Percentiles rank a stretch among this genome's conserved stretches.
Conservation (phyloP, 1,140 invertebrate species). For the Tetragonula clypearis region DNA sequence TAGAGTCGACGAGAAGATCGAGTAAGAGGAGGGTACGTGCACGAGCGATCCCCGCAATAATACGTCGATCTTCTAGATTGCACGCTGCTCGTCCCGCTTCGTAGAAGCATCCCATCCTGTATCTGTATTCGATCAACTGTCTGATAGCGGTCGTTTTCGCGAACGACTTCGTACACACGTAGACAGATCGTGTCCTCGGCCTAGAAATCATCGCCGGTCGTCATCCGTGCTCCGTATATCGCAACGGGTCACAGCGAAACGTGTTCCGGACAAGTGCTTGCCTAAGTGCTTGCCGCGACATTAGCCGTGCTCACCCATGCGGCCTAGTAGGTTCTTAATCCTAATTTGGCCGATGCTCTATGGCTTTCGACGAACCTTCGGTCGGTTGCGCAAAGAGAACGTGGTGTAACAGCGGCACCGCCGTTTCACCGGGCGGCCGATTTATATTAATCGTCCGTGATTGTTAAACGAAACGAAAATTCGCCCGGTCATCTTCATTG, state of each 20-base stretch:
- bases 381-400: constrained; percentile 32
- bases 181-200: constrained; percentile 56
- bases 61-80: constrained; percentile 36
- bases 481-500: neutral
- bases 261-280: constrained; percentile 29
- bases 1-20: constrained; percentile 4
- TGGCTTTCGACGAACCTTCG: neutral
- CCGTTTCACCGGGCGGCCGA: neutral
- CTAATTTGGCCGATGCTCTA: constrained; percentile 5
- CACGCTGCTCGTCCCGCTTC: neutral
- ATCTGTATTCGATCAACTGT: constrained; percentile 31
- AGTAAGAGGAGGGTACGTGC: constrained; percentile 32
- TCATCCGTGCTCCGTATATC: constrained; percentile 43
- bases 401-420: neutral
- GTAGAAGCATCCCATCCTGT: neutral
- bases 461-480: constrained; percentile 8
- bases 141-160: constrained; percentile 46
- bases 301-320: constrained; percentile 9
- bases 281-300: constrained; percentile 8
- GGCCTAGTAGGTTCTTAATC: neutral
- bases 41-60: constrained; percentile 7
- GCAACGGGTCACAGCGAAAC: constrained; percentile 35
- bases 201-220: constrained; percentile 42
- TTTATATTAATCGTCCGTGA: constrained; percentile 11
- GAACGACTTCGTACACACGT: constrained; percentile 2